Base-by-base conservation (phyloP, 2,797 vertebrate genomes). In the Oreonectes daqikongensis region DNA sequence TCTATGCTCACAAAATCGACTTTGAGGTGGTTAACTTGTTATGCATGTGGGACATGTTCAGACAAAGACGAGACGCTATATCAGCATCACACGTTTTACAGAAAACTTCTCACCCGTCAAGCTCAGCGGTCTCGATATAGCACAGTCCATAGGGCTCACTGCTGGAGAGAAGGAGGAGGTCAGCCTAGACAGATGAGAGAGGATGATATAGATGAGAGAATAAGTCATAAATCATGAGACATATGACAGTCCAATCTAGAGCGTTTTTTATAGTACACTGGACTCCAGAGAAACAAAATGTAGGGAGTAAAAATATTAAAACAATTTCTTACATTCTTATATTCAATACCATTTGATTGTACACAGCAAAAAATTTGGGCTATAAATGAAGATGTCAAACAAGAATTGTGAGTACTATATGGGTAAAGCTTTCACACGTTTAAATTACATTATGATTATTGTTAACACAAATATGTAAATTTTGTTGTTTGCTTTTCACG, bases 101-200 rank as follows among this genome's bases (percentile, higher is more conserved):
- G 38, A 24, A 55, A 79, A 74, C 17, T 22, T 84, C 91, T 93
- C 88, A 96, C 95, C 95, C 95, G 81, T 96, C 95, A 2, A 96
- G 91, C 82, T 95, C 95, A 76, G 95, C 94, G 32, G 95, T 96
- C 90, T 96, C 95, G 63, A 96, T 90, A 72, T 96, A 96, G 83
- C 94, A 95, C 57, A 96, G 91, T 42, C 95, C 90, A 78, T 93
- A 92, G 28, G 94, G 94, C 81, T 96, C 95, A 83, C 95, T 95
- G 65, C 94, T 96, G 55, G 94, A 95, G 18, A 96, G 91, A 10
- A 96, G 93, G 71, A 96, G 92, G 82, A 96, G 84, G 85, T 96
- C 95, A 42, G 95, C 95, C 95, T 96, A 72, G 59, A 59, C 26
- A 75, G 14, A 64, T n/a, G 20, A 79, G 42, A 75, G 55, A n/a